Evolutionary conservation across 2,797 vertebrate genomes (phyloP), one percentile per base, ranked within the genome.

Genomic region (Phalloptychus januarius): DNA sequence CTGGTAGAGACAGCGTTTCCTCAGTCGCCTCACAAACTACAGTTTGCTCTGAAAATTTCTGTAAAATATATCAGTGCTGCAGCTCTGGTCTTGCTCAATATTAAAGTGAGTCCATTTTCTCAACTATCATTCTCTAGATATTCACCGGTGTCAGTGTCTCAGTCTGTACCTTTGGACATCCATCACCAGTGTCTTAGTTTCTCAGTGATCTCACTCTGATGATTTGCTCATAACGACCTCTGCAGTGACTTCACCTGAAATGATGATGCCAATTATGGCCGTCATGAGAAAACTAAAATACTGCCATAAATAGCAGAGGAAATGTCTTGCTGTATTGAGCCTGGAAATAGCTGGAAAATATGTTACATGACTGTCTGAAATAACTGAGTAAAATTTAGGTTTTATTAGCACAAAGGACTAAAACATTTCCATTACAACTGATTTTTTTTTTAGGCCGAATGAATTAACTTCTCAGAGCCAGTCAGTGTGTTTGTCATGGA

Each of bases 401-500:
- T 71, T 65, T 73, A 70, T 79, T 83, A 69, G 13, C 44, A 18
- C 12, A 42, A 42, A 8, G 71, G 56, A 69, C 48, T 58, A 40
- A 69, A 80, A 7, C 11, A 36, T 45, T 78, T n/a, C 75, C 40
- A 71, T 44, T 79, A 67, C 20, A 20, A 33, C 73, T 28, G 20
- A 23, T 23, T 50, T 23, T 50, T 50, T 7, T 50, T 23, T 23
- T 8, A 50, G 23, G 48, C 12, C 11, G 5, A 80, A 76, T 74
- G 36, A 83, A 83, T 69, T 50, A 20, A 23, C 20, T 50, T 50
- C 48, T 7, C 48, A 50, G 48, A 50, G 20, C 48, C 48, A 50
- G 48, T 23, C 20, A 50, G 20, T 23, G 48, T 83, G 72, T 90
- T 75, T 75, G 80, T 87, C 74, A 80, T 75, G 71, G 71, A 70